A percentile compares a stretch with the other conserved stretches of the same genome.
Conservation (phyloP, 2,888 invertebrate species). For the Glyphotaelius pellucidus region DNA sequence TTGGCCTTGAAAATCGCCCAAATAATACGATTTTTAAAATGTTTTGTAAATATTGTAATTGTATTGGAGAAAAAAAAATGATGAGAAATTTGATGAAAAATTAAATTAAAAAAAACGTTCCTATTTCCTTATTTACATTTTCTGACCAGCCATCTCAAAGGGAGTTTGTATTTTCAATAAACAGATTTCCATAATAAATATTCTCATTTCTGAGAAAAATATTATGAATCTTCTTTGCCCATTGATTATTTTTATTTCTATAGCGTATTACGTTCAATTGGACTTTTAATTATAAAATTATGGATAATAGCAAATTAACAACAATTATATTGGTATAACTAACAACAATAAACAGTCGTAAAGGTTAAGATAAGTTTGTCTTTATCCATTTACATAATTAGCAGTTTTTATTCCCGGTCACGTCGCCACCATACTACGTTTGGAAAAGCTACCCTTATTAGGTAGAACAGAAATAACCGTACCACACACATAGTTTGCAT, state of each 20-base stretch:
- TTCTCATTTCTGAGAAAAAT: background rate
- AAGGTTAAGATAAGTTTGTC: background rate
- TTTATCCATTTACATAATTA: background rate
- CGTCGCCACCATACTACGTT: background rate
- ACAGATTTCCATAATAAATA: background rate
- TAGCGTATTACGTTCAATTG: background rate
- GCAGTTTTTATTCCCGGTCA: background rate
- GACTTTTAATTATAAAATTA: background rate
- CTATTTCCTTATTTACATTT: background rate
- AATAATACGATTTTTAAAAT: background rate
- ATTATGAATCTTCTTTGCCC: background rate
- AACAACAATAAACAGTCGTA: background rate
- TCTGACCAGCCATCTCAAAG: background rate
- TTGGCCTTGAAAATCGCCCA: too few relatives aligned
- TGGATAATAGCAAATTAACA: background rate
- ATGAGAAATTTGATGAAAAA: background rate
- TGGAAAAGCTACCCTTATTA: background rate
- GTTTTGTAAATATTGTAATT: background rate
- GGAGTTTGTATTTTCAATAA: background rate
- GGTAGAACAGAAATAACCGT: background rate
- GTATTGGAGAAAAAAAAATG: background rate
- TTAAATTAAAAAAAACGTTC: background rate
- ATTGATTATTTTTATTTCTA: background rate
- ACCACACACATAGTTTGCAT: slow-evolving; percentile 1
- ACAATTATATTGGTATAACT: background rate